Base-by-base conservation (phyloP, 1,140 invertebrate species). In the Drosophila pallidifrons region DNA sequence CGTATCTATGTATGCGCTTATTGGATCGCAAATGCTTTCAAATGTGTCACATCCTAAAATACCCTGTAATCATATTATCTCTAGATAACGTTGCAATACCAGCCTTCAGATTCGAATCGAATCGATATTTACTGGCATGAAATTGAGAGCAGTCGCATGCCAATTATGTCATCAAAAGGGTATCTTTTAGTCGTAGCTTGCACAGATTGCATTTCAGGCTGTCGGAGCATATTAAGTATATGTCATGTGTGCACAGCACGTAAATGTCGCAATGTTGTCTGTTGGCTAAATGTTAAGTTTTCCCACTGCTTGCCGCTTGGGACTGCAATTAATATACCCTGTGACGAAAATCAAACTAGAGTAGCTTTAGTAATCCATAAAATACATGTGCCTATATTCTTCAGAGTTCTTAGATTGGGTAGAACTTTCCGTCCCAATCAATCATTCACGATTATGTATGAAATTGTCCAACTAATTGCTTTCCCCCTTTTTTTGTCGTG, bases 21-120 rank as follows among this genome's bases (percentile, higher is more conserved):
- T 45, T 28, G 45, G 64, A 76, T 61, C 66, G 45, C 51, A 77
- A 63, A 47, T 79, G 71, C 58, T 52, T n/a, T 68, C 35, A 15
- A 41, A 57, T 55, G 38, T 16, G 20, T 55, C 35, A 54, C 58
- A 61, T 70, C 28, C n/a, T 51, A 11, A 2, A 6, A 54, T 57
- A 57, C 54, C 32, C 54, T 41, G 7, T 20, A 57, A 38, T 6
- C 32, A 57, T 16, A 11, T 11, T 20, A 41, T 2, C 1, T 15
- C 2, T 55, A 3, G 30, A 32, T 11, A n/a, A 30, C 5, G 28
- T 11, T 35, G 30, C 6, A 25, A 10, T 49, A 47, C 3, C 7
- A 20, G n/a, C 7, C 38, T 41, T n/a, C 10, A n/a, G 3, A 41
- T 38, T 38, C 10, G 35, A 38, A 10, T 38, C 35, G 0, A 10